Percentiles rank a stretch among this genome's conserved stretches.
phyloP scores from a whole-genome alignment of 2,113 vertebrate genomes.

The Chaenogobius annularis region DNA sequence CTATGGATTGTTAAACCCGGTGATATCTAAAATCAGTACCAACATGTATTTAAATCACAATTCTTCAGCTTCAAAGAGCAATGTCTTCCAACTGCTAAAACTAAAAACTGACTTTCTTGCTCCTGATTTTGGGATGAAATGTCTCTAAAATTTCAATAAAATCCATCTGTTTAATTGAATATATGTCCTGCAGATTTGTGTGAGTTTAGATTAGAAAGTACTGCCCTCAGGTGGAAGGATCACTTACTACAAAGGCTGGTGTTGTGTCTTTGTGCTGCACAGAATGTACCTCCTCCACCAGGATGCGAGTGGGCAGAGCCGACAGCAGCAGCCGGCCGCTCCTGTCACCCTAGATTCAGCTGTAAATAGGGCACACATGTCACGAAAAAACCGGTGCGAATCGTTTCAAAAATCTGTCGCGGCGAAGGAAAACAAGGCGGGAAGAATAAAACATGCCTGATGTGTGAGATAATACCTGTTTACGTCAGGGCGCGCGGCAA shows the following conservation, averaged over 20 bases:
- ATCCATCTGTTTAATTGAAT: slow-evolving; percentile 63
- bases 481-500: background rate
- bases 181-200: slow-evolving; percentile 62
- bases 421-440: background rate
- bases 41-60: background rate
- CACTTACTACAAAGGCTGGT: slow-evolving; percentile 74
- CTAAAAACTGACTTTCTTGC: too few relatives aligned
- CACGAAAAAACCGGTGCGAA: background rate
- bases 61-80: background rate
- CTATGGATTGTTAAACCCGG: background rate
- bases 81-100: background rate
- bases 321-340: slow-evolving; percentile 3
- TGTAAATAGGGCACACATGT: background rate
- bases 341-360: background rate
- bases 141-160: slow-evolving; percentile 21
- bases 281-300: slow-evolving; percentile 42
- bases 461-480: background rate
- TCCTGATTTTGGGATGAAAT: slow-evolving; percentile 16
- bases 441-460: background rate
- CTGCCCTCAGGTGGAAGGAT: slow-evolving; percentile 80
- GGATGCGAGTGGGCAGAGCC: slow-evolving; percentile 26
- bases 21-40: background rate
- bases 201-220: slow-evolving; percentile 78
- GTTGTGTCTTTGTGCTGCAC: slow-evolving; percentile 39
- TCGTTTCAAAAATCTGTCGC: background rate